These are phyloP conservation scores for Phengaris alcon DNA, from an alignment of 2,888 invertebrate genomes.

Conservation along the genomic window DNA sequence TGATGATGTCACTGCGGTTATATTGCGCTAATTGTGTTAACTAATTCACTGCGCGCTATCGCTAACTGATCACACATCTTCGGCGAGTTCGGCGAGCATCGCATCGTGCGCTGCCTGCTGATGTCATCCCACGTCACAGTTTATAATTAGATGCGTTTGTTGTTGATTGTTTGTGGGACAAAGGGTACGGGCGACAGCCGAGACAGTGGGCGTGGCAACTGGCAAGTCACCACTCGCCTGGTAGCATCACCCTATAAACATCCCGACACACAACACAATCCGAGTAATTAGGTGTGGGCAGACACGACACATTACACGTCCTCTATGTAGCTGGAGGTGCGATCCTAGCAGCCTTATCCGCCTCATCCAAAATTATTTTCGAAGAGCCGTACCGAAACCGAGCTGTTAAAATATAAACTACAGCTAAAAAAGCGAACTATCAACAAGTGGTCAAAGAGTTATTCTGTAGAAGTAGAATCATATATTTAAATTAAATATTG, in stretches of 20 bases:
- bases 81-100: not conserved
- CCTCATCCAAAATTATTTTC: too few species aligned
- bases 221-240: not conserved
- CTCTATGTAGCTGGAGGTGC: too few species aligned
- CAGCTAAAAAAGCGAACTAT: too few species aligned
- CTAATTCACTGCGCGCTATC: not conserved
- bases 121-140: not conserved
- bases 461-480: too few species aligned
- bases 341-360: too few species aligned
- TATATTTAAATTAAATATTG: too few species aligned
- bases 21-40: not conserved
- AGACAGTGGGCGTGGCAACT: not conserved
- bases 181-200: not conserved
- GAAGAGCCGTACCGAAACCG: too few species aligned
- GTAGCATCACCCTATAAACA: not conserved
- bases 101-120: constrained; percentile 4
- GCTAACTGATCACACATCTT: not conserved
- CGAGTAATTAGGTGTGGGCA: too few species aligned
- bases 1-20: not conserved
- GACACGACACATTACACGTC: too few species aligned
- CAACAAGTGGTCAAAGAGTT: too few species aligned
- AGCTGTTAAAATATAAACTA: too few species aligned
- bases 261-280: too few species aligned
- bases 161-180: constrained; percentile 1
- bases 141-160: constrained; percentile 9